Conservation (phyloP, 1,140 invertebrate species). For the Heterodera schachtii region DNA sequence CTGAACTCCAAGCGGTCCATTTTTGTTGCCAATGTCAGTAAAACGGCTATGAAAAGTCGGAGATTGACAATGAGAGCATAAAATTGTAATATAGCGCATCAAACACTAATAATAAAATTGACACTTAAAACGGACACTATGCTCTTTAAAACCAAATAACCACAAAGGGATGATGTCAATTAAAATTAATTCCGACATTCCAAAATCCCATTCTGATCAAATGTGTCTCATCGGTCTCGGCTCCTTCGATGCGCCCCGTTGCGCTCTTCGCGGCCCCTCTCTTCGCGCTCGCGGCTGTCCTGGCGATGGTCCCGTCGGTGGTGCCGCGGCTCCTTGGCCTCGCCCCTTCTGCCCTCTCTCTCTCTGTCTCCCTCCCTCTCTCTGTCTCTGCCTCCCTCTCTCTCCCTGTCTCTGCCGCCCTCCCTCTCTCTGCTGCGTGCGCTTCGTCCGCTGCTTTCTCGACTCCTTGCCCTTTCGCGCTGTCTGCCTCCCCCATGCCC, state of each 20-base stretch:
- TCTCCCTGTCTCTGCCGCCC: slow-evolving; percentile 18
- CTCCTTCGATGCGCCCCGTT: neutral
- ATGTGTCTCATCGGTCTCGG: neutral
- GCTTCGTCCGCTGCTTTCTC: neutral
- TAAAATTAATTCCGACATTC: no score
- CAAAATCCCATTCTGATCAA: no score
- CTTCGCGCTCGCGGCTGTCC: slow-evolving; percentile 25
- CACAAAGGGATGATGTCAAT: no score
- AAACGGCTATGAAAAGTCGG: no score
- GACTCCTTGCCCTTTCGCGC: neutral
- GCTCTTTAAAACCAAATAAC: no score
- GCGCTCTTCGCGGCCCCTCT: neutral
- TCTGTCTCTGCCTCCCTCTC: slow-evolving; percentile 17
- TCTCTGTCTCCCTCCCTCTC: slow-evolving; percentile 30
- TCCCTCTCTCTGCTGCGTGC: slow-evolving; percentile 18
- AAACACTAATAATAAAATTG: no score
- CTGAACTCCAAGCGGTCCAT: neutral
- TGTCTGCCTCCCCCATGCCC: slow-evolving; percentile 14
- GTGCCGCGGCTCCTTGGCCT: slow-evolving; percentile 34
- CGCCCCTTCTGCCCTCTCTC: slow-evolving; percentile 5
- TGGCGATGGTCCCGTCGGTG: slow-evolving; percentile 40
- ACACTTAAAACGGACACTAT: no score
- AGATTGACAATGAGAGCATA: no score
- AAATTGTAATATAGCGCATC: no score
- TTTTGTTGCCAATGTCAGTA: neutral